Percentiles rank a stretch among this genome's conserved stretches.
These are phyloP conservation scores for Nasonia giraulti DNA, from an alignment of 1,140 invertebrate genomes.

Conservation along the genomic window DNA sequence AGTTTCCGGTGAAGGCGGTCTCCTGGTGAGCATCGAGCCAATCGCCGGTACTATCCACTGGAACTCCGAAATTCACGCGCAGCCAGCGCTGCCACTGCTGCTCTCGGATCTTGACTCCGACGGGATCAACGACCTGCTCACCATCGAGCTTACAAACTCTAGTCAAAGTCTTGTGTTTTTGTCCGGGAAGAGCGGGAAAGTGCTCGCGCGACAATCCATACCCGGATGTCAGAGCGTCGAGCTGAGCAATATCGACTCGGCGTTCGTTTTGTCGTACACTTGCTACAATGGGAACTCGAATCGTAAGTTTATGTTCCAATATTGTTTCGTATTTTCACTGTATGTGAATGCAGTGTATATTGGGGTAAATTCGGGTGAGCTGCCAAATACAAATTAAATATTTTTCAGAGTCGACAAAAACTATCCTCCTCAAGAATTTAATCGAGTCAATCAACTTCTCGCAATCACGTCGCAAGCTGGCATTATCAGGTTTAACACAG, in stretches of 20 bases:
- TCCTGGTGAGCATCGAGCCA: slow-evolving; percentile 81
- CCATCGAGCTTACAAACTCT: slow-evolving; percentile 72
- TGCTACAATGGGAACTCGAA: slow-evolving; percentile 56
- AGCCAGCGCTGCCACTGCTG: slow-evolving; percentile 81
- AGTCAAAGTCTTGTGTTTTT: slow-evolving; percentile 78
- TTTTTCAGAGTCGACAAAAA: slow-evolving; percentile 58
- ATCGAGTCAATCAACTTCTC: slow-evolving; percentile 57
- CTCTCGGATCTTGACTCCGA: slow-evolving; percentile 83
- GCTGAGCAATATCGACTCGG: slow-evolving; percentile 71
- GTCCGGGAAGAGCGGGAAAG: slow-evolving; percentile 78
- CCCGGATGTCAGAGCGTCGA: slow-evolving; percentile 71
- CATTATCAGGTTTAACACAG: slow-evolving; percentile 17
- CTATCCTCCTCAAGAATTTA: slow-evolving; percentile 57
- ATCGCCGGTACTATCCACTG: slow-evolving; percentile 80
- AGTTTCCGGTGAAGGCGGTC: slow-evolving; percentile 80
- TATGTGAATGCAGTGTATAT: background rate
- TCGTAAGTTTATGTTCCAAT: slow-evolving; percentile 25
- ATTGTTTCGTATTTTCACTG: background rate
- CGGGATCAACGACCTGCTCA: slow-evolving; percentile 80
- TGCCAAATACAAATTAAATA: background rate
- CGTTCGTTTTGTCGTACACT: slow-evolving; percentile 64
- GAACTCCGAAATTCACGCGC: slow-evolving; percentile 74
- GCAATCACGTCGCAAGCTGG: slow-evolving; percentile 52
- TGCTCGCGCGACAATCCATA: slow-evolving; percentile 63
- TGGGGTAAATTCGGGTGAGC: no score